Evolutionary conservation across 2,113 vertebrate species (phyloP), one percentile per base, ranked within the genome.

Genomic region (Coptodon bakossiorum): DNA sequence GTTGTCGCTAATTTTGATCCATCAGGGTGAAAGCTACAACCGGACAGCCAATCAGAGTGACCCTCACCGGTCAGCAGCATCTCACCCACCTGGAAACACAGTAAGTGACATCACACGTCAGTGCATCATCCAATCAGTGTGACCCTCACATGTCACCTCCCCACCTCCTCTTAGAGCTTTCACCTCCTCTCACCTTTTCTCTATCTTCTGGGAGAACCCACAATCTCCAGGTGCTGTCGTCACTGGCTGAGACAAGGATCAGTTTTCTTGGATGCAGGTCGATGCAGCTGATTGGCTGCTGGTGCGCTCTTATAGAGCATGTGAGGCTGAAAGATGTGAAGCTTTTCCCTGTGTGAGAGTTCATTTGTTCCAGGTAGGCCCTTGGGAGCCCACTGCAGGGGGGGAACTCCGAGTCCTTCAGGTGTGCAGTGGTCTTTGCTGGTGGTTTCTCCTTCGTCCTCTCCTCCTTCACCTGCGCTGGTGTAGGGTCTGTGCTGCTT

Each of bases 31-130:
- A 93, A 93, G 54, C 84, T 86, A 90, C 92, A 93, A 63, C 81
- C 68, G 2, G 94, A 90, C 80, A 93, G 68, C 92, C 92, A 93
- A 63, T 94, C 91, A 54, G 89, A 88, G 82, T 94, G 94, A 9
- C 91, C 92, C 43, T 92, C 86, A 16, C 89, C 94, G 7, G 89
- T 85, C 85, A 89, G 83, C 27, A 94, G 2, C 90, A 84, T 71
- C 90, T 86, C 43, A 17, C 38, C 81, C 5, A 85, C 88, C 94
- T 93, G 87, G 14, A 11, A 66, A 81, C 68, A 63, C 17, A 56
- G 4, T 9, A 12, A 14, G 50, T 48, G 52, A 84, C 29, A 17
- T 61, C 19, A 59, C 19, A 29, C 1, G 14, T 48, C 14, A 76
- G 43, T 76, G 43, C 16, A 76, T 76, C 24, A 50, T 48, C 43